Base-by-base conservation (phyloP, 2,888 invertebrate species). In the Coenonympha arcania region DNA sequence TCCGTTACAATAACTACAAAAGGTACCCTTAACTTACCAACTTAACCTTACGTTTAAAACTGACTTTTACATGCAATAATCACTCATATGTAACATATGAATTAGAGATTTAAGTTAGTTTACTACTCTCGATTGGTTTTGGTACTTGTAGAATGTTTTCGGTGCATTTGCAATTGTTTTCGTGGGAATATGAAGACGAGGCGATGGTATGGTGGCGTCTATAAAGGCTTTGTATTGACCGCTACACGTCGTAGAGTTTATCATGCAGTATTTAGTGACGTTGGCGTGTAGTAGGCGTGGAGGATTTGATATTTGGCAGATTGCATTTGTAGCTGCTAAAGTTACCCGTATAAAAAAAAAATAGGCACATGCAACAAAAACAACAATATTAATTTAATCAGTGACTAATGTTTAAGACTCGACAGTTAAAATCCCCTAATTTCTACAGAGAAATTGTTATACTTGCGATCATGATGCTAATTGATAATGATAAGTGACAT, bases 211-310 rank as follows among this genome's bases (percentile, higher is more conserved):
- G 65, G 63, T 55, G 58, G 55, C 49, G 47, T 56, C 60, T 67
- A 66, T 65, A 71, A 68, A 69, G 68, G 65, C 60, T 66, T 69
- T 66, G 65, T 70, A 74, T 79, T 79, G 78, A 81, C 79, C 79
- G 66, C 72, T 59, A 66, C 69, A 71, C 75, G 76, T 71, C 68
- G 75, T 76, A 68, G 71, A 73, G 69, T 77, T 71, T 74, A 84
- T 82, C 76, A 76, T 64, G 66, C 60, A 69, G 73, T 79, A 79
- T 81, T 83, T 83, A 84, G 79, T 64, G 44, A 28, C 48, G 20
- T 44, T 44, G 48, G 40, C 31, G 33, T 50, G 24, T 55, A 47
- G 40, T 50, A 31, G 54, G 48, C 2, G 11, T 2, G 52, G 16
- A 0, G 20, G 45, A 67, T 54, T 74, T 77, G 77, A 73, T 76